Conservation (phyloP, 2,888 invertebrate genomes). For the Xestoiulus laeticollis region DNA sequence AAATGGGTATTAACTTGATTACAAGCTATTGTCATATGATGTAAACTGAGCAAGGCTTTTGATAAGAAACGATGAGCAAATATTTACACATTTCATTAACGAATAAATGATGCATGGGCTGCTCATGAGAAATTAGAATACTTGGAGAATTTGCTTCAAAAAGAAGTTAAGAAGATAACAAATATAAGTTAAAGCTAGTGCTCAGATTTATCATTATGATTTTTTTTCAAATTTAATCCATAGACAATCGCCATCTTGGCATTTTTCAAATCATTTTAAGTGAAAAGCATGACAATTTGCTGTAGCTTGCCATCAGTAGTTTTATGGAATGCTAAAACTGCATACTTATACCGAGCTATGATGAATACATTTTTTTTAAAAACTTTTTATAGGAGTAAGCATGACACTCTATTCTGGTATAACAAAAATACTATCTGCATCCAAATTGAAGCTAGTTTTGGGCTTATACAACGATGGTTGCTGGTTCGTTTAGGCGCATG, state of each 20-base stretch:
- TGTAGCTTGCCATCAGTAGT: not conserved
- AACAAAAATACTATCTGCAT: not conserved
- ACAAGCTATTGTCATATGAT: not conserved
- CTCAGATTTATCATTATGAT: not conserved
- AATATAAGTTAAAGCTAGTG: not conserved
- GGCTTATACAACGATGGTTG: not conserved
- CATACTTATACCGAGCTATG: not conserved
- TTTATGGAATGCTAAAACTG: not conserved
- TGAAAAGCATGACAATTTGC: not conserved
- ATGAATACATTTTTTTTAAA: not conserved
- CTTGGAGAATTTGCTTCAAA: not conserved
- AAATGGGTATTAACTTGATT: not conserved
- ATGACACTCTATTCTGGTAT: not conserved
- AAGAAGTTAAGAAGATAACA: too few species aligned
- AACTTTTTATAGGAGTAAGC: not conserved
- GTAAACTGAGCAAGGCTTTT: not conserved
- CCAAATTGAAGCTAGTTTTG: not conserved
- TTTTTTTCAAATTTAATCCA: not conserved
- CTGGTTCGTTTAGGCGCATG: slow-evolving; percentile 23
- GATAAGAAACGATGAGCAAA: not conserved
- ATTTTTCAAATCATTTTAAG: not conserved
- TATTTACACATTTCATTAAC: not conserved
- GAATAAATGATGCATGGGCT: too few species aligned
- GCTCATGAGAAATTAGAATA: too few species aligned
- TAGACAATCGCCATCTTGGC: not conserved